phyloP scores from a whole-genome alignment of 2,113 vertebrate genomes.

The Sus scrofa region T2T-Sscrofa CM000824.6:68599001-68599500 shows the following conservation, averaged over 20 bases:
- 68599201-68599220: neutral
- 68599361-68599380: no score
- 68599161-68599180: neutral
- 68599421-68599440: neutral
- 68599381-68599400: neutral
- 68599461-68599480: neutral
- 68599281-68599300: neutral
- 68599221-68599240: neutral
- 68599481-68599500: neutral
- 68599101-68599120: neutral
- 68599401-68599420: neutral
- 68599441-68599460: neutral
- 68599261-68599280: neutral
- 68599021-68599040: accelerated
- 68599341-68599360: neutral
- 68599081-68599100: neutral
- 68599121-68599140: neutral
- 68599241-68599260: neutral
- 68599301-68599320: neutral
- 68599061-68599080: neutral
- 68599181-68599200: neutral
- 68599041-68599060: neutral
- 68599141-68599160: conserved; percentile 10
- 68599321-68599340: neutral
- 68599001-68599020: no score